A percentile compares a stretch with the other conserved stretches of the same genome.
phyloP scores from a whole-genome alignment of 1,140 invertebrate species.

The Solenopsis invicta region DNA sequence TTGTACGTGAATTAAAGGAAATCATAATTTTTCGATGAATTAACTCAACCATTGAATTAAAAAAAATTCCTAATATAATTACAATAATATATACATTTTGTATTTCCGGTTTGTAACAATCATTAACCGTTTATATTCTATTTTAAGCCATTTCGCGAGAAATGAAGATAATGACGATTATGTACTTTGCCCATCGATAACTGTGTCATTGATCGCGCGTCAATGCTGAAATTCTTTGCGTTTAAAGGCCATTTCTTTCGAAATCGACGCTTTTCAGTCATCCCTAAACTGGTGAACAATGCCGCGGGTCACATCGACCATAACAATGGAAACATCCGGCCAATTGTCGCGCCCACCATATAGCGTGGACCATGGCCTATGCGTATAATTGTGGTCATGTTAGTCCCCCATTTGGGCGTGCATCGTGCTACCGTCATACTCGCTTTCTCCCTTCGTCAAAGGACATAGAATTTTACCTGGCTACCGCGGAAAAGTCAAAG shows the following conservation, averaged over 20 bases:
- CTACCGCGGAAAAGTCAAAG: conserved; percentile 37
- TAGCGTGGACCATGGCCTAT: conserved; percentile 61
- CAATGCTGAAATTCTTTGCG: conserved; percentile 68
- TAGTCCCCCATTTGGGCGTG: conserved; percentile 58
- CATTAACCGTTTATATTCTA: background rate
- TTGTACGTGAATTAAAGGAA: background rate
- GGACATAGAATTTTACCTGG: conserved; percentile 68
- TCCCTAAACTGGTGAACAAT: conserved; percentile 79
- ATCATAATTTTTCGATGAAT: background rate
- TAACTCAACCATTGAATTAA: background rate
- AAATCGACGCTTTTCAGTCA: conserved; percentile 79
- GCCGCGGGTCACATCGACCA: conserved; percentile 77
- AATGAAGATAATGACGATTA: conserved; percentile 55
- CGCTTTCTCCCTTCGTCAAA: conserved; percentile 49
- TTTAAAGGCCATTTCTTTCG: conserved; percentile 76
- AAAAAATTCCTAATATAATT: background rate
- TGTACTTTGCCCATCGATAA: conserved; percentile 24
- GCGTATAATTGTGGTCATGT: conserved; percentile 77
- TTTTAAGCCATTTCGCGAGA: conserved; percentile 27
- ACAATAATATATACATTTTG: background rate
- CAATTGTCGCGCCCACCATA: conserved; percentile 82
- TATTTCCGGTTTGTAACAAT: background rate
- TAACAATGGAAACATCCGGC: conserved; percentile 85
- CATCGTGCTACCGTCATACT: conserved; percentile 55
- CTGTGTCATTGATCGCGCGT: conserved; percentile 55